Base-by-base conservation (phyloP, 2,113 vertebrate species). In the Colaptes auratus region DNA sequence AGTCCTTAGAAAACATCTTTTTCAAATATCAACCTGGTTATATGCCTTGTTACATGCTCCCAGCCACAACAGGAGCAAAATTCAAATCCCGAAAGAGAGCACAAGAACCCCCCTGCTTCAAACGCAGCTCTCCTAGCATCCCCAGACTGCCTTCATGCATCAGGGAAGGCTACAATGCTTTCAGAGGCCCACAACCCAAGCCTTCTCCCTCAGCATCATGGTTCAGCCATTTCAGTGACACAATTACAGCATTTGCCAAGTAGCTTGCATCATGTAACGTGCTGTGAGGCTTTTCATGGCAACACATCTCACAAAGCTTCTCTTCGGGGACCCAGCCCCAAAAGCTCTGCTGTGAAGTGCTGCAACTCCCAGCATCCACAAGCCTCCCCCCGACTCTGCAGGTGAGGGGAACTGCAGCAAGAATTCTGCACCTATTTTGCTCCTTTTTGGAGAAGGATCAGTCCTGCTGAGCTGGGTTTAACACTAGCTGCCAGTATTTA, bases 151-250 rank as follows among this genome's bases (percentile, higher is more conserved):
- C 90, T 93, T 88, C 11, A 0, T 24, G 75, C 89, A 94, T 50
- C 82, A 5, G 12, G 31, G 77, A 84, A 93, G 88, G 48, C 36
- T 8, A 82, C 0, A 33, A 63, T 20, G 33, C 1, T 2, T 89
- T 86, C 24, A 15, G 66, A 83, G 88, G 76, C 94, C 96, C 63
- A 65, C 89, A 67, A 36, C 79, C 93, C 84, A 96, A 97, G 72
- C 55, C 82, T 79, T 79, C 89, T 93, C 77, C 50, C 81, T 7
- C 67, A 92, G 72, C 75, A 30, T 9, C 70, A 89, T 75, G 82
- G 92, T 84, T 91, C 76, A 76, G 92, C 86, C 87, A 91, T 86
- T 93, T 80, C 85, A 92, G 93, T 88, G 90, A 96, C 93, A 95
- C 89, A 96, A 20, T 92, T 88, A 72, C 70, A 88, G 91, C 66